Percentiles rank a stretch among this genome's conserved stretches.
Conservation (phyloP, 2,797 vertebrate genomes). For the Capromys pilorides region DNA sequence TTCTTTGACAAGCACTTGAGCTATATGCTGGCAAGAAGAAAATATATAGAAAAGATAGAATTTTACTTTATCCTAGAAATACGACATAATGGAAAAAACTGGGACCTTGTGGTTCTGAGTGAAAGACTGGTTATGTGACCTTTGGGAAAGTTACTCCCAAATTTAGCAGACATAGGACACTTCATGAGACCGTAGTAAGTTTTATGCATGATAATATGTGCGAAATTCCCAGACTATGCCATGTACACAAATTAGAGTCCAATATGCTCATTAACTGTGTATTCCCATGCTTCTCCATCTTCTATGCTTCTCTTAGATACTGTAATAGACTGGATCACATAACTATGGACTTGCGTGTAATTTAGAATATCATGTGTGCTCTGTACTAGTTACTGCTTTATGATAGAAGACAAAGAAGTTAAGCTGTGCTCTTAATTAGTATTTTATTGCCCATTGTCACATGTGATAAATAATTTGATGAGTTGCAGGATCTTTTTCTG, state of each 20-base stretch:
- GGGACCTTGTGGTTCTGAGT: neutral
- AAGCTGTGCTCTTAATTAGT: neutral
- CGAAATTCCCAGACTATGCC: neutral
- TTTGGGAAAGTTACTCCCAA: neutral
- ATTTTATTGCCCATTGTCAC: neutral
- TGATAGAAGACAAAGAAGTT: neutral
- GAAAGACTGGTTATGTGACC: neutral
- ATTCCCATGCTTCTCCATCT: neutral
- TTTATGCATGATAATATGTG: neutral
- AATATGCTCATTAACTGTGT: neutral
- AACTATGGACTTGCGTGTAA: neutral
- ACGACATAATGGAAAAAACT: neutral
- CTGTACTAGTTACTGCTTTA: neutral
- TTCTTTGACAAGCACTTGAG: constrained; percentile 60
- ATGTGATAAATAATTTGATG: neutral
- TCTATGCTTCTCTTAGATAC: neutral
- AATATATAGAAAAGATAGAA: constrained; percentile 47
- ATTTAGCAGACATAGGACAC: neutral
- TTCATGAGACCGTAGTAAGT: neutral
- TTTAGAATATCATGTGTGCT: neutral
- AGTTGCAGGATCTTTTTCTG: neutral
- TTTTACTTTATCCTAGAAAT: constrained; percentile 43
- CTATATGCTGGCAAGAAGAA: constrained; percentile 54
- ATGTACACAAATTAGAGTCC: neutral
- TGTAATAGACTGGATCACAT: neutral